Evolutionary conservation across 2,888 invertebrate species (phyloP), one percentile per base, ranked within the genome.

Genomic region (Zele albiditarsus): DNA sequence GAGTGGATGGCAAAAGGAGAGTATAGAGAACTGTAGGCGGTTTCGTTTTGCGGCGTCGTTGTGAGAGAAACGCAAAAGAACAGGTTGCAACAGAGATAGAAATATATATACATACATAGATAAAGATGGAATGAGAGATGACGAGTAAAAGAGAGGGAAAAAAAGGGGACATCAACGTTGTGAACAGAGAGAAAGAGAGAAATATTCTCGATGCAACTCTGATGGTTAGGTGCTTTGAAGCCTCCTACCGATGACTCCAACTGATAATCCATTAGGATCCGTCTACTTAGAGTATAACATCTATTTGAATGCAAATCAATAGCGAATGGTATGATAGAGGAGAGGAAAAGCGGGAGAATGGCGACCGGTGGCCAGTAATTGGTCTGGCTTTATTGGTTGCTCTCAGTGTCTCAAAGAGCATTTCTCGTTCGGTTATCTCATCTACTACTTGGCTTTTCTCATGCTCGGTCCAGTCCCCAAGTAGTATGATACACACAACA

Each of bases 301-400:
- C 88, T 89, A 89, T 89, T 89, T 88, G 88, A 89, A 89, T 89
- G 89, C 88, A 89, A 89, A 89, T 89, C 89, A 88, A 89, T 89
- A 88, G 87, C 86, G 87, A 86, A 87, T 85, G 86, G 53, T 20
- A 53, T 46, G 46, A 33, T 38, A 31, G 31, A 49, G 68, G 38
- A 71, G 73, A 75, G 78, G 76, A 76, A 75, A 74, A 67, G 85
- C 74, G 79, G 79, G 80, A 80, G 82, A 87, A 87, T 86, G 87
- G 84, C 83, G 86, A 86, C 83, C 86, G 87, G 84, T 84, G 86
- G 85, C 83, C 86, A 86, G 88, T 89, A 89, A 89, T 89, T 89
- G 89, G 88, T 89, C 88, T 86, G 84, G 87, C 89, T 89, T 89
- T 88, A 89, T 89, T 89, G 89, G 86, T 70, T 87, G 84, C 85